Conservation (phyloP, 2,797 vertebrate genomes). For the Sebastolobus alascanus region DNA sequence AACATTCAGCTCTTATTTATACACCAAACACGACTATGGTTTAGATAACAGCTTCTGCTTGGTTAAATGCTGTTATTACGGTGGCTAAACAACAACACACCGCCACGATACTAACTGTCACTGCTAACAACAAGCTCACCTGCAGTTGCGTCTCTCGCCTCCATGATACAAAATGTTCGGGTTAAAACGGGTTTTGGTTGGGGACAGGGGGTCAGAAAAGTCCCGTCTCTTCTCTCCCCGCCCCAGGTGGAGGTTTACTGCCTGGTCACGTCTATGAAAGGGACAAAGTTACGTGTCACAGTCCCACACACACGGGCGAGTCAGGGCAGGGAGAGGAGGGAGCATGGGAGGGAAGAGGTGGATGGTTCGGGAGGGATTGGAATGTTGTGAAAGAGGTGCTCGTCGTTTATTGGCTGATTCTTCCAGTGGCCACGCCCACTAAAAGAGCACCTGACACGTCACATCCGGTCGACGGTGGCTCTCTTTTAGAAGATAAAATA, state of each 20-base stretch:
- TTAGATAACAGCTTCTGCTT: background rate
- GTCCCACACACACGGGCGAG: conserved; percentile 1
- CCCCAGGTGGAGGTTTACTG: conserved; percentile 51
- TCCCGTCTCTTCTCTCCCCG: conserved; percentile 36
- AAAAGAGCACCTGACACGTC: background rate
- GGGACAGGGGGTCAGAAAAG: background rate
- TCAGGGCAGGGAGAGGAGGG: background rate
- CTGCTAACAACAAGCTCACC: conserved; percentile 69
- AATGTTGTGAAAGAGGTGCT: conserved; percentile 70
- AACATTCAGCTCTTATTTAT: background rate
- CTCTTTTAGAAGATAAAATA: background rate
- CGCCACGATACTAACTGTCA: background rate
- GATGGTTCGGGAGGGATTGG: conserved; percentile 26
- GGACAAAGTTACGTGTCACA: conserved; percentile 81
- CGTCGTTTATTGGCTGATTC: conserved; percentile 71
- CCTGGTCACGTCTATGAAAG: conserved; percentile 23
- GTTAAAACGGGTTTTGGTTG: background rate
- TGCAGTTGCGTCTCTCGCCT: conserved; percentile 72
- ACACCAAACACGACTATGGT: background rate
- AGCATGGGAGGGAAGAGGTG: background rate
- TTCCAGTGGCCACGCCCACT: background rate
- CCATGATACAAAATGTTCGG: conserved; percentile 67
- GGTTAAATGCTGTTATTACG: conserved; percentile 1
- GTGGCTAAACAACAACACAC: conserved; percentile 18
- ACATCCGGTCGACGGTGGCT: conserved; percentile 39